These are phyloP conservation scores for Molorchus minor DNA, from an alignment of 2,888 invertebrate species.

Conservation along the genomic window DNA sequence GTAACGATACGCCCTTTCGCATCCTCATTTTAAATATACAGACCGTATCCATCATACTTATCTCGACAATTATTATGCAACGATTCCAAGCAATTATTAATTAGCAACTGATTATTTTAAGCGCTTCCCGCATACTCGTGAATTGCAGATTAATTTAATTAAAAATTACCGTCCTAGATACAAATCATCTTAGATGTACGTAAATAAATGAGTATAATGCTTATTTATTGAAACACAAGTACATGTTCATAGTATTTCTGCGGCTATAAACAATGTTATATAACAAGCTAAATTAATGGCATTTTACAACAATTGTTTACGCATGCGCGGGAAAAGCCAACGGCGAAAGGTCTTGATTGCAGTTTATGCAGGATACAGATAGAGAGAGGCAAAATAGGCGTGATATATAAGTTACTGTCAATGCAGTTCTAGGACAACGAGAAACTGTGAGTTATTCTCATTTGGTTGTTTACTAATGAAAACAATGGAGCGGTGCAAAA, in stretches of 20 bases:
- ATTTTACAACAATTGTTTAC: constrained; percentile 25
- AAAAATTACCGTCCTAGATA: constrained; percentile 3
- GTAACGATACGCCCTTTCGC: constrained; percentile 8
- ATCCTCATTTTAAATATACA: constrained; percentile 3
- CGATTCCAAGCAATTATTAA: constrained; percentile 1
- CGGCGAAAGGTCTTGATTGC: constrained; percentile 30
- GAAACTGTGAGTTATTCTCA: constrained; percentile 26
- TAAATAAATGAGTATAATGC: constrained; percentile 8
- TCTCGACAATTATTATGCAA: constrained; percentile 1
- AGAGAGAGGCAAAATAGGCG: constrained; percentile 41
- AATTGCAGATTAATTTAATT: no score
- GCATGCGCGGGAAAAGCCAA: constrained; percentile 36
- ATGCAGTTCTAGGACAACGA: constrained; percentile 39
- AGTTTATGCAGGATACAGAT: constrained; percentile 32
- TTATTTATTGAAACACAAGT: constrained; percentile 10
- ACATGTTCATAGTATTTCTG: constrained; percentile 8
- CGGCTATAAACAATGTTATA: constrained; percentile 10
- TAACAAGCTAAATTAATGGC: constrained; percentile 20
- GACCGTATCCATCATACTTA: constrained; percentile 7
- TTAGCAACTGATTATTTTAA: neutral
- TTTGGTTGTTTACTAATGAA: constrained; percentile 26
- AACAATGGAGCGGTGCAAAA: constrained; percentile 28
- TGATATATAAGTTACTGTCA: constrained; percentile 44
- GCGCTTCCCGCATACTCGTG: no score
- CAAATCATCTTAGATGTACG: constrained; percentile 1